Percentiles rank a stretch among this genome's conserved stretches.
Conservation (phyloP, 2,888 invertebrate species). For the Pristionchus japonicus region DNA sequence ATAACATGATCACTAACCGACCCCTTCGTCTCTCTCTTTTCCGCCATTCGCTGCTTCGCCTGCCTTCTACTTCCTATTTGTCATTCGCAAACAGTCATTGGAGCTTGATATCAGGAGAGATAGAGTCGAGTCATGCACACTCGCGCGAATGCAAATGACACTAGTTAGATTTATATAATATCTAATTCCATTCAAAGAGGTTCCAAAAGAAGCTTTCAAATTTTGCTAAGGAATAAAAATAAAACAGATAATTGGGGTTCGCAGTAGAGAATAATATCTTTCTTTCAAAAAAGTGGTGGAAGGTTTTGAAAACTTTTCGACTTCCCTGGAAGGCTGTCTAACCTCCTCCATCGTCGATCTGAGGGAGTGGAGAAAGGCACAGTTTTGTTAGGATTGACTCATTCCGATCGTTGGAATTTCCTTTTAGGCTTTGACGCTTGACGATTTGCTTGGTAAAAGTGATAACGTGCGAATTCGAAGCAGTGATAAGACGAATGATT, state of each 20-base stretch:
- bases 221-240: too few relatives aligned
- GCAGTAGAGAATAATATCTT: too few relatives aligned
- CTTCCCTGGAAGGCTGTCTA: too few relatives aligned
- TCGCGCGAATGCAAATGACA: background rate
- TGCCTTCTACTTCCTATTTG: background rate
- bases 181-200: background rate
- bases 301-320: too few relatives aligned
- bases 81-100: conserved; percentile 20
- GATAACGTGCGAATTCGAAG: background rate
- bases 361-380: background rate
- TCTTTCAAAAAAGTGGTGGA: too few relatives aligned
- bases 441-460: background rate
- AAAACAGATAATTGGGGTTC: too few relatives aligned
- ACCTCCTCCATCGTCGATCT: too few relatives aligned
- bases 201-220: too few relatives aligned
- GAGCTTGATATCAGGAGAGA: background rate
- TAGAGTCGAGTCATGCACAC: background rate
- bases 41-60: background rate
- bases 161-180: background rate
- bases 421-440: background rate
- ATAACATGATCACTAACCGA: background rate
- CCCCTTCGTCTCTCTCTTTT: background rate
- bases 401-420: background rate
- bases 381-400: background rate
- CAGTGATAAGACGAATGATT: background rate